Evolutionary conservation across 2,113 vertebrate genomes (phyloP).

Genomic region (Motacilla tschutschensis): DNA sequence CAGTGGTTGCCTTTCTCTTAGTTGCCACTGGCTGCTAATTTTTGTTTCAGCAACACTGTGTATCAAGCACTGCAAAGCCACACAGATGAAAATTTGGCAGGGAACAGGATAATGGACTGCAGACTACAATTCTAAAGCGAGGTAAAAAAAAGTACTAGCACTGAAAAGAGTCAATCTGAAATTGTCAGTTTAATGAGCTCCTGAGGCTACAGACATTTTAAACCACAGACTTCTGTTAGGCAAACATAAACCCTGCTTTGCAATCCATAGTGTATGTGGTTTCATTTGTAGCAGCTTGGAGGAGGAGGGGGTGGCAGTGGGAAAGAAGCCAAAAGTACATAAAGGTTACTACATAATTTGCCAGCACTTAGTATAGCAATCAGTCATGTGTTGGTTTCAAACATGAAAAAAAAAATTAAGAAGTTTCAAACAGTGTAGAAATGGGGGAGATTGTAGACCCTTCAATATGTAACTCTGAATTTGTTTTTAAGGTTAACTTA

Average conservation of each 20-base stretch:
- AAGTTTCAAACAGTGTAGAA: background rate
- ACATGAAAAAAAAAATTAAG: background rate
- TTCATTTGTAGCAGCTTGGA: background rate
- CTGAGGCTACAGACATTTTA: background rate
- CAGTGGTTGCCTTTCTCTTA: background rate
- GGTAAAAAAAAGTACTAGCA: background rate
- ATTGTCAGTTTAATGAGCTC: background rate
- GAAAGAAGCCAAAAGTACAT: background rate
- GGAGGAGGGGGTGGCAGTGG: accelerated
- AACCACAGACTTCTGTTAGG: background rate
- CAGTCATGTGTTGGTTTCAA: background rate
- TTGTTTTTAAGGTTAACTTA: background rate
- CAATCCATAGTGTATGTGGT: background rate
- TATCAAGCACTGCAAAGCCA: background rate
- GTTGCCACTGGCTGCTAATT: background rate
- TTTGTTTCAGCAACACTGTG: background rate
- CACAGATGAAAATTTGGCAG: background rate
- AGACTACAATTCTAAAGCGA: background rate
- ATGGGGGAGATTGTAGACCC: background rate
- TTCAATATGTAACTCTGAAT: background rate
- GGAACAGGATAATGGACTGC: background rate
- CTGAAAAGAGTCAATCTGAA: background rate
- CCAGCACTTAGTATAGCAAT: background rate
- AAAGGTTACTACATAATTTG: background rate
- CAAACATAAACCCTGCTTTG: background rate